Base-by-base conservation (phyloP, 2,888 invertebrate genomes). In the Oxyteleia sp. region DNA sequence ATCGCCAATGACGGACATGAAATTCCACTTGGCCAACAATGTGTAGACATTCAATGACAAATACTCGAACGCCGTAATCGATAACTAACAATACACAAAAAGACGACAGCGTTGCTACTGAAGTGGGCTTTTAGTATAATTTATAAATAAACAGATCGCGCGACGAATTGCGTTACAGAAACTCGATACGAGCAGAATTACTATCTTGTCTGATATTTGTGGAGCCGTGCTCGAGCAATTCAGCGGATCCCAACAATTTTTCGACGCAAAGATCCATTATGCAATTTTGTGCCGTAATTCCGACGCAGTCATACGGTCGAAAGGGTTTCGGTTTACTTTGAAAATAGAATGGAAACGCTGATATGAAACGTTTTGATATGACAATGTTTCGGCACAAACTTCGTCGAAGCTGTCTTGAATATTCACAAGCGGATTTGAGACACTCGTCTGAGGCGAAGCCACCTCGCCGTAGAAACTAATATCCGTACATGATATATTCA, bases 21-120 rank as follows among this genome's bases (percentile, higher is more conserved):
- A 89, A 88, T 87, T 90, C 87, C 88, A 89, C 89, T 90, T 86
- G 85, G 80, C 74, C 47, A 72, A 74, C 66, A 61, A 53, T 66
- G 43, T 20, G 61, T 18, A 38, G 35, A 63, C 59, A 47, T 66
- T 82, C 66, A 78, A 78, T 72, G 78, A 72, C 68, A 53, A 63
- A 78, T 72, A 72, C 66, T 45, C 20, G 11, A 41, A 53, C 32
- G 38, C 18, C 32, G 38, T 61, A 61, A 71, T 82, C 69, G 57
- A 69, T 75, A 75, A 63, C 49, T 35, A 15, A 23, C 59, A 43
- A 38, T 61, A 32, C 43, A 47, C 18, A 55, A 23, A 20, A 45
- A 47, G 20, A 49, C 13, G 38, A 38, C 13, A 10, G 1, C 32
- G 7, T 8, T 8, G 23, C 23, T 23, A 23, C 23, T 32, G 10